Evolutionary conservation across 2,797 vertebrate species (phyloP).

Genomic region (Alosa sapidissima): DNA sequence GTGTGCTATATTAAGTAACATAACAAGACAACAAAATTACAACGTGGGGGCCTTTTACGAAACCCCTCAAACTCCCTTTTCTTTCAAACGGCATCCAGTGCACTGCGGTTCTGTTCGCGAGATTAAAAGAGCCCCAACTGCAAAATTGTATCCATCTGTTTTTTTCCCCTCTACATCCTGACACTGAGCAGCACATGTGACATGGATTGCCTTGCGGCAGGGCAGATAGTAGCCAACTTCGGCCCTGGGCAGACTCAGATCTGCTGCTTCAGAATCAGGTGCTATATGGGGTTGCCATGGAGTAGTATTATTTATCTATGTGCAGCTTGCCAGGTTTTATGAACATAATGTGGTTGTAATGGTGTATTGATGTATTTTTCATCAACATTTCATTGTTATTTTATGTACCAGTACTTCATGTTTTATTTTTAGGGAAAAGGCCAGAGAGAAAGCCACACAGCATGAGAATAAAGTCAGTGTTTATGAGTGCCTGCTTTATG

Average conservation of each 20-base stretch:
- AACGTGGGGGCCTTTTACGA: slow-evolving; percentile 60
- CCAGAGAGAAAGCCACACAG: not conserved
- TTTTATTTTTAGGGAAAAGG: not conserved
- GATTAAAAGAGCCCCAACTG: slow-evolving; percentile 54
- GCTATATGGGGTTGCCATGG: not conserved
- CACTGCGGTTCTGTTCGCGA: slow-evolving; percentile 55
- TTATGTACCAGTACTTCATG: not conserved
- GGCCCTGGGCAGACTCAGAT: not conserved
- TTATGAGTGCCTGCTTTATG: not conserved
- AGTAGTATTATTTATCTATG: not conserved
- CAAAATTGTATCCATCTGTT: slow-evolving; percentile 63
- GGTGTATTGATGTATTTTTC: not conserved
- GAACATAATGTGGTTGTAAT: not conserved
- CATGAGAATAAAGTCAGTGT: not conserved
- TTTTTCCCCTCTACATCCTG: slow-evolving; percentile 38
- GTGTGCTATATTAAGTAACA: slow-evolving; percentile 81
- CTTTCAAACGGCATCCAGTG: slow-evolving; percentile 53
- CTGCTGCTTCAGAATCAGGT: not conserved
- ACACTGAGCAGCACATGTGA: slow-evolving; percentile 46
- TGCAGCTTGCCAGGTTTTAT: not conserved
- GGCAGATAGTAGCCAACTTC: not conserved
- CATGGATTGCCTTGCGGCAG: slow-evolving; percentile 36
- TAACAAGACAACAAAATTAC: slow-evolving; percentile 80
- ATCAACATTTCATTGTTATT: not conserved
- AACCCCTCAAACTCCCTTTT: slow-evolving; percentile 49